phyloP scores from a whole-genome alignment of 2,113 vertebrate species.

The Mus pahari region DNA sequence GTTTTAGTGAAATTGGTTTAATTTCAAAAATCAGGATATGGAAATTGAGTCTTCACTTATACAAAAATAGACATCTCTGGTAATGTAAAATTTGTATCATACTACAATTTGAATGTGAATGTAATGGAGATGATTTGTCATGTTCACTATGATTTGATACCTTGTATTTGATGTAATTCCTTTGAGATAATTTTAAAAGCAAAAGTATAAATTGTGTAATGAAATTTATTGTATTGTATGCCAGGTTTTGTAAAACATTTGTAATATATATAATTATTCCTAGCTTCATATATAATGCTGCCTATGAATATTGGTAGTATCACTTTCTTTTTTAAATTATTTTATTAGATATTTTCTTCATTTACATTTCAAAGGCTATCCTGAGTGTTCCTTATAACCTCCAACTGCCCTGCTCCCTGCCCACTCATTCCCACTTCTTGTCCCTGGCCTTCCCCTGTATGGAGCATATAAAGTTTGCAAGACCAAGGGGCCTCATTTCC shows the following conservation, averaged over 20 bases:
- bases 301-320: neutral
- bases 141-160: neutral
- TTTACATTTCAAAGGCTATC: too few species aligned
- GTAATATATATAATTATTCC: neutral
- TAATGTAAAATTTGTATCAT: too few species aligned
- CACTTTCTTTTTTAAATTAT: too few species aligned
- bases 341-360: too few species aligned
- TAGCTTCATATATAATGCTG: neutral
- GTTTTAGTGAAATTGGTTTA: neutral
- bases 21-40: neutral
- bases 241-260: neutral
- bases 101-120: neutral
- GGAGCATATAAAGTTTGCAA: too few species aligned
- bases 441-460: too few species aligned
- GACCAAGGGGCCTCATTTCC: too few species aligned
- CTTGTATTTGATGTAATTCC: neutral
- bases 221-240: neutral
- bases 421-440: too few species aligned
- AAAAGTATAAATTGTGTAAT: neutral
- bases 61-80: neutral
- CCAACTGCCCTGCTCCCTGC: too few species aligned
- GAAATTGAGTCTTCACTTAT: neutral
- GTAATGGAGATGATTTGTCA: neutral
- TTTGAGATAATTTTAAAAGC: neutral
- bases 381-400: too few species aligned